Evolutionary conservation across 2,888 invertebrate genomes (phyloP).

Genomic region (Sminthurides aquaticus): DNA sequence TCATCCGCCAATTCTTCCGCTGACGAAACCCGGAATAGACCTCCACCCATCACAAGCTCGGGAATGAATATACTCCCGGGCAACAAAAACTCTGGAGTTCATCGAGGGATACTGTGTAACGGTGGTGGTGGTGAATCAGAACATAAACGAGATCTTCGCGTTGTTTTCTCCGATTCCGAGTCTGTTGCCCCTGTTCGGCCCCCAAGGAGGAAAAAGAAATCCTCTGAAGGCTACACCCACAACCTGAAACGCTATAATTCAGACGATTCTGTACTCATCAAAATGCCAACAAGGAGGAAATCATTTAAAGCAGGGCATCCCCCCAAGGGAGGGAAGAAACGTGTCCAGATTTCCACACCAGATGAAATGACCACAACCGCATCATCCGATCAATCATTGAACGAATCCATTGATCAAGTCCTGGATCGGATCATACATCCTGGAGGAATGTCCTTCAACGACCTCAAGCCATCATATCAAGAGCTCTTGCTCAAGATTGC

Average conservation of each 20-base stretch:
- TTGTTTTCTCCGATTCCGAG: constrained; percentile 42
- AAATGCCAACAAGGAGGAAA: constrained; percentile 34
- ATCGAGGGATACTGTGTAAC: not conserved
- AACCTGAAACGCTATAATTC: constrained; percentile 44
- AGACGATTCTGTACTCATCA: constrained; percentile 40
- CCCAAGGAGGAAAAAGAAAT: constrained; percentile 63
- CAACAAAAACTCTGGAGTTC: not conserved
- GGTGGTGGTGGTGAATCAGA: not conserved
- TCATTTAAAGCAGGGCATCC: constrained; percentile 29
- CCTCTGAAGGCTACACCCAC: constrained; percentile 48
- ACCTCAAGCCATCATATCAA: constrained; percentile 82
- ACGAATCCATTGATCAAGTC: constrained; percentile 42
- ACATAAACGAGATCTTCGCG: constrained; percentile 27
- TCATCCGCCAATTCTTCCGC: not conserved
- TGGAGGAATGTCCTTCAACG: constrained; percentile 88
- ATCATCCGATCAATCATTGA: constrained; percentile 28
- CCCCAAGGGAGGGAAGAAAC: constrained; percentile 25
- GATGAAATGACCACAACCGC: constrained; percentile 35
- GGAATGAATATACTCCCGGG: not conserved
- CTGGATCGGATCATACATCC: constrained; percentile 80
- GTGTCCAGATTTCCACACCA: constrained; percentile 42
- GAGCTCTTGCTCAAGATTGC: constrained; percentile 80
- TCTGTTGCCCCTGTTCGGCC: constrained; percentile 58
- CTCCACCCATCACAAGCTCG: not conserved
- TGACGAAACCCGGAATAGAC: not conserved